Conservation (phyloP, 1,140 invertebrate genomes). For the Heliothis subflexa region DNA sequence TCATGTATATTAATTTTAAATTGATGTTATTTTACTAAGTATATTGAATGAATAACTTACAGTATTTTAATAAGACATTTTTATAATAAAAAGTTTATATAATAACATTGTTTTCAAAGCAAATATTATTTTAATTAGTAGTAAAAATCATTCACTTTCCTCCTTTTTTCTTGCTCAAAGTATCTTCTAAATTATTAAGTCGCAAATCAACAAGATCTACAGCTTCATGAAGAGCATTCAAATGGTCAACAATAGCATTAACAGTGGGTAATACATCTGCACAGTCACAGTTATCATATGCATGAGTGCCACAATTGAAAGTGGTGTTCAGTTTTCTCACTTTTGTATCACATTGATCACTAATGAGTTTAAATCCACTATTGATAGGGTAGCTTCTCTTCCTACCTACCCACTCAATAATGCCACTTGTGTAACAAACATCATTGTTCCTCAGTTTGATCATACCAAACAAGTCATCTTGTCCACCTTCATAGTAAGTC, state of each 20-base stretch:
- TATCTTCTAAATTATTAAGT: slow-evolving; percentile 78
- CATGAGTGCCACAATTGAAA: slow-evolving; percentile 51
- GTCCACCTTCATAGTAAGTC: slow-evolving; percentile 23
- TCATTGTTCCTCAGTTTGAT: slow-evolving; percentile 78
- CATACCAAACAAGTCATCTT: slow-evolving; percentile 76
- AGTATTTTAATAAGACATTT: slow-evolving; percentile 54
- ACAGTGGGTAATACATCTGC: slow-evolving; percentile 81
- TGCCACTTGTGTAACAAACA: slow-evolving; percentile 81
- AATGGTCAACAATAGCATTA: slow-evolving; percentile 83
- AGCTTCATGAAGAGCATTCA: slow-evolving; percentile 82
- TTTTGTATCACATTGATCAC: slow-evolving; percentile 57
- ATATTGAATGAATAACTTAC: slow-evolving; percentile 43
- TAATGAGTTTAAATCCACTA: slow-evolving; percentile 79
- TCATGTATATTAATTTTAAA: slow-evolving; percentile 42
- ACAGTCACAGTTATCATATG: slow-evolving; percentile 76
- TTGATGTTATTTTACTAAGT: slow-evolving; percentile 37
- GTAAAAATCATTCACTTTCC: slow-evolving; percentile 51
- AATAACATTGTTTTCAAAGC: no score
- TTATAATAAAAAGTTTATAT: slow-evolving; percentile 38
- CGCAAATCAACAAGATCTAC: slow-evolving; percentile 81
- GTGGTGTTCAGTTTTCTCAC: slow-evolving; percentile 63
- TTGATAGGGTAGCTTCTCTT: slow-evolving; percentile 80
- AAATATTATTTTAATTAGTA: neutral
- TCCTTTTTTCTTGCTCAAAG: slow-evolving; percentile 57
- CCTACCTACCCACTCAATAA: slow-evolving; percentile 80